Percentiles rank a stretch among this genome's conserved stretches.
Conservation (phyloP, 2,888 invertebrate species). For the Saturnia japonica region DNA sequence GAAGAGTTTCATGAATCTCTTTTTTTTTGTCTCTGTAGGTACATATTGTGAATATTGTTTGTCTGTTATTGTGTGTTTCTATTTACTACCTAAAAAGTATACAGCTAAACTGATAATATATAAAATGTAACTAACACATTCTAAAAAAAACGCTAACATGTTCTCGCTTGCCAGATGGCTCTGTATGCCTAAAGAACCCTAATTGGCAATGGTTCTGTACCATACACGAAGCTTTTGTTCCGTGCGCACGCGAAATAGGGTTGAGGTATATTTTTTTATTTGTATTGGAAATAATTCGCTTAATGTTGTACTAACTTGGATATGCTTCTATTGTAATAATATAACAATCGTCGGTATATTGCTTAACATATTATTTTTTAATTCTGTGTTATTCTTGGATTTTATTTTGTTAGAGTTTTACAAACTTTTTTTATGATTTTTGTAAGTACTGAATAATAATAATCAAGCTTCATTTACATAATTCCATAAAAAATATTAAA, state of each 20-base stretch:
- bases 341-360: not conserved
- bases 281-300: slow-evolving; percentile 22
- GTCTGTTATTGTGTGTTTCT: not conserved
- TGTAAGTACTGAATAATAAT: too few species aligned
- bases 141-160: not conserved
- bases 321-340: not conserved
- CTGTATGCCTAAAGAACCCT: not conserved
- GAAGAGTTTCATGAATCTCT: not conserved
- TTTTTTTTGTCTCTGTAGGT: too few species aligned
- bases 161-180: slow-evolving; percentile 16
- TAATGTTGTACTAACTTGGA: slow-evolving; percentile 18
- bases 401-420: too few species aligned
- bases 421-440: too few species aligned
- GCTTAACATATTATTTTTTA: too few species aligned
- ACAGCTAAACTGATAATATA: not conserved
- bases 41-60: not conserved
- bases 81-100: not conserved
- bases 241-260: slow-evolving; percentile 14
- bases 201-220: slow-evolving; percentile 11
- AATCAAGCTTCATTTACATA: too few species aligned
- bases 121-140: too few species aligned
- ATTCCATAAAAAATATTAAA: too few species aligned
- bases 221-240: slow-evolving; percentile 5
- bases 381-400: too few species aligned
- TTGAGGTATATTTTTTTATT: not conserved